Base-by-base conservation (phyloP, 2,113 vertebrate species). In the Oncorhynchus kisutch region DNA sequence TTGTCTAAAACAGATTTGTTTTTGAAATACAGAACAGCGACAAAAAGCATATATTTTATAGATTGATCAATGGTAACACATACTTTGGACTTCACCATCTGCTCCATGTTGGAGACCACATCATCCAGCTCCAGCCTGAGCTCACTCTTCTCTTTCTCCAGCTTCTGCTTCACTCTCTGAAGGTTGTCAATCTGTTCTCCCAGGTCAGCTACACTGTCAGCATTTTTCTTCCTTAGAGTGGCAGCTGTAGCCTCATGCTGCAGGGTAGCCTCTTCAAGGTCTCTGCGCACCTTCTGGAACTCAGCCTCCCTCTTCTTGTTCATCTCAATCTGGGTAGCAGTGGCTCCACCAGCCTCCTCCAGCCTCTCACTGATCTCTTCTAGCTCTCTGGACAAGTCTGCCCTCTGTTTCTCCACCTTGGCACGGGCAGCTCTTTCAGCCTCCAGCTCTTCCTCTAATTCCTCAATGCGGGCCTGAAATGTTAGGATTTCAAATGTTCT, bases 301-400 rank as follows among this genome's bases (percentile, higher is more conserved):
- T 96, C 90, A 3, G 90, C 93, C 82, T 96, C 95, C 0, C 95
- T 90, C 85, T 96, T 96, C 92, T 96, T 96, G 92, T 95, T 96
- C 88, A 96, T 92, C 88, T 96, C 95, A 0, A 96, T 81, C 92
- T 96, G 95, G 9, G 90, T 93, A 0, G 94, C 82, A 0, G 95
- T 95, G 91, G 95, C 94, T 0, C 95, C 95, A 0, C 95, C 95
- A 0, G 96, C 95, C 79, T 97, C 96, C 80, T 97, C 96, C 90
- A 98, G 90, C 9, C 96, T 78, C 87, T 98, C 96, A 0, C 95
- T 96, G 91, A 96, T 94, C 91, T 98, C 96, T 85, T 97, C 96
- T 79, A 97, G 91, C 85, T 97, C 96, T 49, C 96, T 90, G 1
- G 95, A 70, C 54, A 96, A 86, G 59, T 96, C 95, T 0, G 95